phyloP scores from a whole-genome alignment of 1,140 invertebrate genomes.

The Hirudo medicinalis region DNA sequence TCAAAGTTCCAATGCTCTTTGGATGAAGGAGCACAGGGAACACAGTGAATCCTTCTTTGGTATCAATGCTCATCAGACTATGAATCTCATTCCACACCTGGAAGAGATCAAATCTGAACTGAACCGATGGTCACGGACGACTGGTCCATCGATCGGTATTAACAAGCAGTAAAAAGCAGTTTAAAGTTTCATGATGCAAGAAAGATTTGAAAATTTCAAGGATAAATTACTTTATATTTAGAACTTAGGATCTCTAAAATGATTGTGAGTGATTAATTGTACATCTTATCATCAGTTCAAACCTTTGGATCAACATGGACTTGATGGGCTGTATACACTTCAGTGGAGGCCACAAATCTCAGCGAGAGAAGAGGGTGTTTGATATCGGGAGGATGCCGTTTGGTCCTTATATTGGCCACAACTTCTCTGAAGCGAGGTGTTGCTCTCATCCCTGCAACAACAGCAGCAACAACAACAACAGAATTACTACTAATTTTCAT shows the following conservation, averaged over 20 bases:
- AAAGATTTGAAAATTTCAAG: no score
- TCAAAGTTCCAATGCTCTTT: conserved; percentile 29
- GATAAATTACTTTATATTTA: no score
- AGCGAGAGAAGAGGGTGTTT: conserved; percentile 22
- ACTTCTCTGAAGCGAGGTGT: conserved; percentile 21
- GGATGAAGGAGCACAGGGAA: conserved; percentile 24
- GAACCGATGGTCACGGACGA: no score
- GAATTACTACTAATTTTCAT: background rate
- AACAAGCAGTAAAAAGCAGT: no score
- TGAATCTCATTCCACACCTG: conserved; percentile 20
- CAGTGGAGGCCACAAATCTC: conserved; percentile 18
- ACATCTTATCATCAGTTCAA: no score
- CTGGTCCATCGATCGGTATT: no score
- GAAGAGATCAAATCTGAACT: background rate
- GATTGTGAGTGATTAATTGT: no score
- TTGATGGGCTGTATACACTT: conserved; percentile 14
- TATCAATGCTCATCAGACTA: background rate
- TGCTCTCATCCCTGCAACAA: conserved; percentile 17
- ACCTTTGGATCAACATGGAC: conserved; percentile 17
- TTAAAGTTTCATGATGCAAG: no score
- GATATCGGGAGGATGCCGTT: conserved; percentile 20
- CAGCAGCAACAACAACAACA: background rate
- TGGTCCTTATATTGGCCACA: conserved; percentile 16
- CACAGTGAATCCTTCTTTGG: conserved; percentile 24
- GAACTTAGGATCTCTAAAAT: no score